Percentiles rank a stretch among this genome's conserved stretches.
Evolutionary conservation across 2,888 invertebrate genomes (phyloP).

Genomic region (Eumacrocentrus americanus): DNA sequence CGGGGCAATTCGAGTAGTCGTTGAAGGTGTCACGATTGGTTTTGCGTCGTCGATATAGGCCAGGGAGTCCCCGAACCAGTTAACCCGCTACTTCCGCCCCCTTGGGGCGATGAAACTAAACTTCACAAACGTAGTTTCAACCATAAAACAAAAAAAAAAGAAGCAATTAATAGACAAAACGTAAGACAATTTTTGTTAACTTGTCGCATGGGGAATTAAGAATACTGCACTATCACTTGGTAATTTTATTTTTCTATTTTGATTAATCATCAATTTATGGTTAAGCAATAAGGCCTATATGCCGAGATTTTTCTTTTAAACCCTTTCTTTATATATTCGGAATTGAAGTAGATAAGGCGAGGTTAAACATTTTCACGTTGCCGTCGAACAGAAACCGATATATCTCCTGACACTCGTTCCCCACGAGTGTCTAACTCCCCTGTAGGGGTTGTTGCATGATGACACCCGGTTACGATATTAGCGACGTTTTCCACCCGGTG

Average conservation of each 20-base stretch:
- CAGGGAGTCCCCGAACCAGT: conserved; percentile 60
- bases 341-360: not conserved
- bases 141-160: conserved; percentile 19
- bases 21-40: conserved; percentile 60
- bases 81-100: conserved; percentile 49
- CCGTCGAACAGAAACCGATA: not conserved
- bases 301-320: too few species aligned
- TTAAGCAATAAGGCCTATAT: too few species aligned
- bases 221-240: not conserved
- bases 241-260: not conserved
- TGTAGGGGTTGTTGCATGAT: not conserved
- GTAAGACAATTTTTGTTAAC: not conserved
- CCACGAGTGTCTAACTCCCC: not conserved
- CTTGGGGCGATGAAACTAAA: conserved; percentile 40
- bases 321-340: too few species aligned
- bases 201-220: too few species aligned
- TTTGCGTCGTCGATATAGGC: conserved; percentile 55
- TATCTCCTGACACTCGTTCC: not conserved
- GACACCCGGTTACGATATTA: conserved; percentile 50
- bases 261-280: too few species aligned
- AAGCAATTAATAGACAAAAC: not conserved
- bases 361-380: too few species aligned
- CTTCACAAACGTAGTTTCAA: conserved; percentile 5
- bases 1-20: conserved; percentile 45
- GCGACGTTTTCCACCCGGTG: conserved; percentile 47